Base-by-base conservation (phyloP, 1,140 invertebrate genomes). In the Lepidurus arcticus region DNA sequence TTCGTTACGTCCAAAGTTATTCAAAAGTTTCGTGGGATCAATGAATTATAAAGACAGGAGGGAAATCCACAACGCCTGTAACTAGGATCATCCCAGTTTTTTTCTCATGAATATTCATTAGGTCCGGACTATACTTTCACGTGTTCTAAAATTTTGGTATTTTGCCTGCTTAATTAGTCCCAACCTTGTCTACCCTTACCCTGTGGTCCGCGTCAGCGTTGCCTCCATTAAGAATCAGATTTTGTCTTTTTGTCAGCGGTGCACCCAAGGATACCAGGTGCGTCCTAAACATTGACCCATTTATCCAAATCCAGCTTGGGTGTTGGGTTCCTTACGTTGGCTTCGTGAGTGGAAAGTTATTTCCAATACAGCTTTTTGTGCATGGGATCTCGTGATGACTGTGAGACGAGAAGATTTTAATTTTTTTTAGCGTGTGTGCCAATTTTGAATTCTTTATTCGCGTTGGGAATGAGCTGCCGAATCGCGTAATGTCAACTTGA, bases 191-290 rank as follows among this genome's bases (percentile, higher is more conserved):
- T 42, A 76, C 78, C 75, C 81, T 47, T 78, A 80, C 73, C 81
- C 80, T 73, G 79, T 80, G 78, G 80, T 85, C 82, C 82, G 82
- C 75, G 80, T 82, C 78, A 86, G 85, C 79, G 84, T 82, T 74
- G 82, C 82, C 73, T 82, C 81, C 53, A 85, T 86, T 78, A 86
- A 86, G 82, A 81, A 85, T 78, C 83, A 85, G 79, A 83, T 86
- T n/a, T 82, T 86, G 42, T 76, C 82, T 75, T 86, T 86, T 81
- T 83, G 82, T 81, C 80, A 84, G 80, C 34, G 76, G 53, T 83
- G 83, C 82, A 85, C 84, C n/a, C 78, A 76, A 26, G 84, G 84
- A 75, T 86, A 86, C 81, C 83, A 86, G 84, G 84, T 85, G 84
- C 80, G 78, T 42, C 77, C 53, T 11, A 47, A 10, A 65, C 16